These are phyloP conservation scores for Tragulus kanchil DNA, from an alignment of 2,113 vertebrate genomes.

Conservation along the genomic window DNA sequence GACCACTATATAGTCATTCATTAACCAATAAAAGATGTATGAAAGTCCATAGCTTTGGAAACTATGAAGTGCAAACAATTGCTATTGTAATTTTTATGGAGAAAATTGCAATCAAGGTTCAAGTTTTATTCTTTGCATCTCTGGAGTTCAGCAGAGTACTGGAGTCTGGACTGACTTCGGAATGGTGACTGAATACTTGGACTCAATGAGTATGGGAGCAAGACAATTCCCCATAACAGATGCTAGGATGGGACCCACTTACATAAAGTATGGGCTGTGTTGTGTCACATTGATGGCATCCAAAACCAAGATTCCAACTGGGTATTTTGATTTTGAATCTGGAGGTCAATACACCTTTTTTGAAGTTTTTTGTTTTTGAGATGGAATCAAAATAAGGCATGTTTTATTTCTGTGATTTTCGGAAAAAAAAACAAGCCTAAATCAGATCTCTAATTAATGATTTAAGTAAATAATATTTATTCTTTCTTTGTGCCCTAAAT, in stretches of 20 bases:
- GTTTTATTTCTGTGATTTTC: neutral
- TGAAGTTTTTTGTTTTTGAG: neutral
- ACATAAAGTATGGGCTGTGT: rapidly evolving
- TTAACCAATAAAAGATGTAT: neutral
- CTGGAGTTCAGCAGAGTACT: neutral
- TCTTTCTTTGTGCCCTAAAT: neutral
- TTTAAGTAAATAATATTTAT: neutral
- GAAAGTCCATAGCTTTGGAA: neutral
- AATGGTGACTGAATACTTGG: too few species aligned
- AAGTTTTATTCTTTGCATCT: neutral
- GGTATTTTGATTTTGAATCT: neutral
- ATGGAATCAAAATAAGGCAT: neutral
- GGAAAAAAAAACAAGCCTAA: neutral
- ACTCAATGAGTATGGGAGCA: too few species aligned
- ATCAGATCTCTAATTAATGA: neutral
- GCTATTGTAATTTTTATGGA: neutral
- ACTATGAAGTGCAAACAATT: neutral
- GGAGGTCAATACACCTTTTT: neutral
- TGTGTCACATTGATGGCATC: neutral
- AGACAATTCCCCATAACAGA: neutral
- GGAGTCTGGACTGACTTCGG: neutral
- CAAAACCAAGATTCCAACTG: neutral
- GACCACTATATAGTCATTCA: neutral
- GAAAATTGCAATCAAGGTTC: neutral
- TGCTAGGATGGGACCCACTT: too few species aligned